Evolutionary conservation across 1,140 invertebrate species (phyloP), one percentile per base, ranked within the genome.

Genomic region (Halyomorpha halys): DNA sequence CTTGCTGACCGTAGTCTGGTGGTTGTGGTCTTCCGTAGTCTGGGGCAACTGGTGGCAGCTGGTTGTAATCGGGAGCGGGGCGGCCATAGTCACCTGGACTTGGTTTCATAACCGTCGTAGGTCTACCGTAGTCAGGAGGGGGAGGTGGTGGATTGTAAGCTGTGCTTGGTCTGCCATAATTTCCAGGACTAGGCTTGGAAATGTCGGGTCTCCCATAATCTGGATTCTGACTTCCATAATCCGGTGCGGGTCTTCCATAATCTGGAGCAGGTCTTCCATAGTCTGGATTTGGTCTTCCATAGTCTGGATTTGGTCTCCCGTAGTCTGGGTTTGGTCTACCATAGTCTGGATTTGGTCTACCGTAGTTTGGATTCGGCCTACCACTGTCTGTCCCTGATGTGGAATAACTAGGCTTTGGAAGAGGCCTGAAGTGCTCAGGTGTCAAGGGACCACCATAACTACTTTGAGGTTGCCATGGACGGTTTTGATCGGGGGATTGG

Each of bases 201-300:
- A 39, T 9, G 11, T 13, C 13, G 2, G 53, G 53, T 23, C 53
- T 25, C 15, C 53, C 53, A 15, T 56, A 56, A 25, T 56, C 53
- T 11, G 53, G 53, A 25, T 5, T 2, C 16, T 19, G 45, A 8
- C 30, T 34, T 30, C 49, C 61, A 27, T 63, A 63, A 16, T 25
- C 23, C 1, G 44, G 61, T 34, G 13, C 14, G 2, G 44, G 44
- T 15, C 23, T 27, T 3, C 44, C 21, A 18, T 44, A 61, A 13
- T 44, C 60, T 61, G 30, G 39, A 8, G n/a, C 9, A 3, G 61
- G 61, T 30, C 61, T 51, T 14, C 45, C 61, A 25, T 60, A 60
- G n/a, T 44, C 59, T 39, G 39, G 39, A 9, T 21, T n/a, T 13
- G 60, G 60, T 44, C 60, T 44, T 6, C 23, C 53, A n/a, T 56